phyloP scores from a whole-genome alignment of 1,140 invertebrate species.

The Ceratitis capitata region DNA sequence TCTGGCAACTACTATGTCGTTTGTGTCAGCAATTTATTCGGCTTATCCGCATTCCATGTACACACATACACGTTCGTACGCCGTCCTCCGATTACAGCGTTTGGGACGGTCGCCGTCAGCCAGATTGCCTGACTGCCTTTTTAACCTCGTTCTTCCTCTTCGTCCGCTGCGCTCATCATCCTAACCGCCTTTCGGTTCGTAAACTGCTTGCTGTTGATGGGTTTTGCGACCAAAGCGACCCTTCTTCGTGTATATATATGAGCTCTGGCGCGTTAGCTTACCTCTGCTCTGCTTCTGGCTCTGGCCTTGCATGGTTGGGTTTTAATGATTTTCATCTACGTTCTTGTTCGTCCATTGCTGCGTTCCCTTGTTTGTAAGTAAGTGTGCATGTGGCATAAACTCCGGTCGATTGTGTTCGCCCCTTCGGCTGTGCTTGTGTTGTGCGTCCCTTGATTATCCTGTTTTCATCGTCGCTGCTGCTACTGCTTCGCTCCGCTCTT shows the following conservation, averaged over 20 bases:
- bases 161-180: background rate
- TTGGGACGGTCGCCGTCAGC: background rate
- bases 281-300: background rate
- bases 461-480: conserved; percentile 42
- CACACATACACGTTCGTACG: background rate
- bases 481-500: conserved; percentile 46
- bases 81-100: conserved; percentile 3
- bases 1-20: background rate
- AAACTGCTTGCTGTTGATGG: conserved; percentile 39
- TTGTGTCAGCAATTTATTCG: background rate
- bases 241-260: background rate
- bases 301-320: background rate
- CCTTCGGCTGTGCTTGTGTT: conserved; percentile 42
- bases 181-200: background rate
- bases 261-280: background rate
- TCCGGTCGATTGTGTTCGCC: conserved; percentile 10
- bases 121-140: conserved; percentile 15
- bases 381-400: background rate
- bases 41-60: conserved; percentile 38
- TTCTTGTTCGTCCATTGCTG: background rate
- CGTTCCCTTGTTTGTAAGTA: background rate
- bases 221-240: conserved; percentile 37
- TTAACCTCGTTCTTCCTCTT: background rate
- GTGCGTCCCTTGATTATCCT: background rate
- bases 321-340: background rate